phyloP scores from a whole-genome alignment of 2,888 invertebrate species.

The Poecilus cupreus region DNA sequence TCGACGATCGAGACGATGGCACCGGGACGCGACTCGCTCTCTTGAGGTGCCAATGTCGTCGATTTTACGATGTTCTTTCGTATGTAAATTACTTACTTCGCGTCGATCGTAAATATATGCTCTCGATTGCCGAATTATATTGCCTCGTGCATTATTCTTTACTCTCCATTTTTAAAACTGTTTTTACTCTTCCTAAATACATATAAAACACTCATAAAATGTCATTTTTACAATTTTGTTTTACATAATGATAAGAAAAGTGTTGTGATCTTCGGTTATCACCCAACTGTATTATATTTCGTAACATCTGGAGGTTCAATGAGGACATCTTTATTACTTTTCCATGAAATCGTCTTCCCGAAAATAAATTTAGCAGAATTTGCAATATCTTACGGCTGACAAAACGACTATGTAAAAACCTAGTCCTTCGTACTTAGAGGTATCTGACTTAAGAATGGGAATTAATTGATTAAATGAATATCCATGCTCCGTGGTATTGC shows the following conservation, averaged over 20 bases:
- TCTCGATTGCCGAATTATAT: slow-evolving; percentile 15
- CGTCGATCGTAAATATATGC: slow-evolving; percentile 21
- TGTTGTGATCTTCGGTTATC: no score
- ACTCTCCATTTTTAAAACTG: slow-evolving; percentile 16
- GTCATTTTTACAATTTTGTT: background rate
- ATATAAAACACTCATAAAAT: slow-evolving; percentile 21
- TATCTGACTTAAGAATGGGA: no score
- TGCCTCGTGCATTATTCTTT: background rate
- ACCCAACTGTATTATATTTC: no score
- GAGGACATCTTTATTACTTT: background rate
- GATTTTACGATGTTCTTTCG: slow-evolving; percentile 41
- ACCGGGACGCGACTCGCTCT: background rate
- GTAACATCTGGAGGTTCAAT: no score
- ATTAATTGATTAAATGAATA: no score
- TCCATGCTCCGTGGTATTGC: no score
- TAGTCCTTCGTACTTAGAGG: no score
- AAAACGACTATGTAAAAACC: no score
- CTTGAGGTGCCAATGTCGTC: slow-evolving; percentile 5
- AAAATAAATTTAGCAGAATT: no score
- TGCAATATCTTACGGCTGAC: no score
- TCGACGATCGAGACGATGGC: background rate
- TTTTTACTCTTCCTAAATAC: slow-evolving; percentile 15
- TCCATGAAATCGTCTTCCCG: no score
- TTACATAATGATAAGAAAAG: no score
- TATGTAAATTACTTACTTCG: slow-evolving; percentile 30